Base-by-base conservation (phyloP, 2,113 vertebrate species). In the Crotalus helleri region DNA sequence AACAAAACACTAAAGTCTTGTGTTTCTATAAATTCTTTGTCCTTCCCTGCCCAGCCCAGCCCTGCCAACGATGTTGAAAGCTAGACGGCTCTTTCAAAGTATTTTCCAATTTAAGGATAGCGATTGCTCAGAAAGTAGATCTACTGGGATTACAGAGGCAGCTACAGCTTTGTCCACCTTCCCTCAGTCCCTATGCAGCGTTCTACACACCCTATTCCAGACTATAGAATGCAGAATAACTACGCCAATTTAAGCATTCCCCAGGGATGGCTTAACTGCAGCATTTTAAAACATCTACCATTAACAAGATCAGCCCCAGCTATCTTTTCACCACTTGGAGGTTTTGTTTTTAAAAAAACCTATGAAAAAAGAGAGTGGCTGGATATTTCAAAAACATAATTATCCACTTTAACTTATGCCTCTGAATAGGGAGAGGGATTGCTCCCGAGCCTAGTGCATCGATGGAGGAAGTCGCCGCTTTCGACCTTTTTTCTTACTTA, bases 401-500 rank as follows among this genome's bases (percentile, higher is more conserved):
- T 39, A 57, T 61, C 39, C 87, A 46, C 74, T 33, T 61, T 46
- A 51, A 8, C 87, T 11, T 21, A 4, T 69, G 87, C 69, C 74
- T 46, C 46, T 10, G 46, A 89, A 44, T 5, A 26, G 4, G 19
- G 54, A 15, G 49, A 91, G 29, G 21, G 46, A 46, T 53, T 10
- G 92, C 90, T 49, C 49, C 49, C 23, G 53, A 81, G 61, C 53
- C 58, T 59, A 15, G 17, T 90, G 39, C 26, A 26, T 57, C 29
- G 29, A n/a, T 21, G 51, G 92, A 92, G 87, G 87, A 81, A 85
- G 69, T 55, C 61, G 12, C 55, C 44, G 57, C 69, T 55, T 74
- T 89, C 33, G 9, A 5, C 88, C 54, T 88, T 86, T 88, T 39
- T 33, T 59, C 49, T 92, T 95, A 95, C 97, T 89, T 97, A 98